Conservation (phyloP, 2,113 vertebrate genomes). For the Anoura caudifer region DNA sequence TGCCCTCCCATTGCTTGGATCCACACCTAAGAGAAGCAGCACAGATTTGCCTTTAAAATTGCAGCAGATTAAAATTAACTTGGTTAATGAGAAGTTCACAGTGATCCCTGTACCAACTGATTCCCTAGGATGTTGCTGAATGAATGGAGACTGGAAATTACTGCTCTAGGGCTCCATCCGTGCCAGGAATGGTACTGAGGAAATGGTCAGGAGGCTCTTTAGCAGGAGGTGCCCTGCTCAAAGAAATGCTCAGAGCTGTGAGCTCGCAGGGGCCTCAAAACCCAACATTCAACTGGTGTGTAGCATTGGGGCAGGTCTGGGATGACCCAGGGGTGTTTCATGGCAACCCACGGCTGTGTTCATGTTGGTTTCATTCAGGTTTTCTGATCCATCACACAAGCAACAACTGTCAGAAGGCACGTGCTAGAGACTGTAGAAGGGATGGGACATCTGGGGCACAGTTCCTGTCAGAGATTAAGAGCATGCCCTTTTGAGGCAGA, state of each 20-base stretch:
- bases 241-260: background rate
- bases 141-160: background rate
- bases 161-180: background rate
- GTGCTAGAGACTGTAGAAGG: background rate
- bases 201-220: background rate
- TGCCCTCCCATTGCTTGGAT: background rate
- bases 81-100: background rate
- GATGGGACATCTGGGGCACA: background rate
- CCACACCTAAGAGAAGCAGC: background rate
- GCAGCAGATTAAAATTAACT: background rate
- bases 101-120: background rate
- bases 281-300: background rate
- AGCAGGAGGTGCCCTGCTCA: background rate
- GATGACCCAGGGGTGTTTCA: background rate
- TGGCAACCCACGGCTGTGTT: background rate
- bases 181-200: background rate
- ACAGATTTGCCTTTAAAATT: background rate
- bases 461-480: background rate
- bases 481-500: background rate
- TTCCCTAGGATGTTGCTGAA: background rate
- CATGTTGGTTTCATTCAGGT: background rate
- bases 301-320: background rate
- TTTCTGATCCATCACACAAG: background rate
- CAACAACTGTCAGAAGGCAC: background rate
- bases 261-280: background rate